Base-by-base conservation (phyloP, 2,797 vertebrate species). In the Amazona finschi region DNA sequence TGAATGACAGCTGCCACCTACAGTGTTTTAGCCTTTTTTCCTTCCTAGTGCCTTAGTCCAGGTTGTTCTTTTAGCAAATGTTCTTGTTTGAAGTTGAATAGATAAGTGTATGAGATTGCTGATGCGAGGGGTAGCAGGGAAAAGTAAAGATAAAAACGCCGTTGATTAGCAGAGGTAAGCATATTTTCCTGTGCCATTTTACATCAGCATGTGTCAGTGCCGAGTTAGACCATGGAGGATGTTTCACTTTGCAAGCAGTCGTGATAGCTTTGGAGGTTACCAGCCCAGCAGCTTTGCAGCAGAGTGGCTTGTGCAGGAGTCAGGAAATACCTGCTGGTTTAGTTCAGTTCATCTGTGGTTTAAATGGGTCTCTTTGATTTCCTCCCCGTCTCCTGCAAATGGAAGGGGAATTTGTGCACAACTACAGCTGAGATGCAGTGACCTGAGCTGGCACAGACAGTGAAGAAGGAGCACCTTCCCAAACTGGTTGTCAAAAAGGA, bases 381-480 rank as follows among this genome's bases (percentile, higher is more conserved):
- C 22, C 46, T 33, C 9, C 9, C 14, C 5, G 0, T 5, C 24
- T 10, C 2, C 0, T 0, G 0, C 17, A 85, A 61, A 41, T 4
- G 38, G 20, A 30, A 60, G 30, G 17, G 58, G 39, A 89, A n/a
- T 11, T 55, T 77, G 31, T 70, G 33, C 27, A 12, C 10, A 24
- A 13, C 15, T 33, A 71, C 13, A 18, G 8, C 71, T 72, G 36
- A 67, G 24, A n/a, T 7, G 6, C 5, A 7, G 20, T 36, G 31
- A 16, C 36, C 60, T 31, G 57, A 86, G 41, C 1, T 5, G 22
- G 46, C 4, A 9, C 50, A 73, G 67, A 18, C 8, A 28, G 28
- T 0, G 4, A 33, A 50, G 50, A 55, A 52, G 19, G 38, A 43
- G 2, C 25, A 2, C 20, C 15, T 4, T 52, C 43, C 41, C 2